These are phyloP conservation scores for Campylomormyrus numenius DNA, from an alignment of 2,113 vertebrate genomes.

Conservation along the genomic window DNA sequence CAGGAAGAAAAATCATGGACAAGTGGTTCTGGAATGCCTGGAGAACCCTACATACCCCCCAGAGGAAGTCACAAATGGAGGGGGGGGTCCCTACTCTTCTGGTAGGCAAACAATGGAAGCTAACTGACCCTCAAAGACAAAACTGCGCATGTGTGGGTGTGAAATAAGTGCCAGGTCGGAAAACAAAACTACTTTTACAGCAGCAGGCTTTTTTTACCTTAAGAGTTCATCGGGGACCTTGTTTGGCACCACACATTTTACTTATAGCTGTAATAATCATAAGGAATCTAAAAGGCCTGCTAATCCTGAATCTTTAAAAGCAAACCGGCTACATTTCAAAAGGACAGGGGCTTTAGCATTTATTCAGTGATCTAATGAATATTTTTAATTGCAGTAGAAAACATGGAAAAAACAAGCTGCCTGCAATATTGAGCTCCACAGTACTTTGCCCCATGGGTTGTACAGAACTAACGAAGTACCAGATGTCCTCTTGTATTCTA, in stretches of 20 bases:
- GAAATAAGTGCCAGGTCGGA: neutral
- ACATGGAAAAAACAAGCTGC: neutral
- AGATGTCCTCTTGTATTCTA: neutral
- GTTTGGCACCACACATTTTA: neutral
- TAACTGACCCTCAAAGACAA: neutral
- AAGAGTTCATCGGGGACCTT: neutral
- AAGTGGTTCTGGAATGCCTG: neutral
- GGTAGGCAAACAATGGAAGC: neutral
- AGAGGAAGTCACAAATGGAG: neutral
- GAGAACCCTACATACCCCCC: neutral
- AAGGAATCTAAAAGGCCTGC: neutral
- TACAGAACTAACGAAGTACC: neutral
- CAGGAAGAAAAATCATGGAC: neutral
- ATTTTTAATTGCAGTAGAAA: neutral
- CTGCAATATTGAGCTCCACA: neutral
- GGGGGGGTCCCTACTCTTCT: neutral
- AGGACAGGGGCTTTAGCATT: neutral
- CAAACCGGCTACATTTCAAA: neutral
- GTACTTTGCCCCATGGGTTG: neutral
- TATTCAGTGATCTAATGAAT: neutral
- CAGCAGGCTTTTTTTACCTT: neutral
- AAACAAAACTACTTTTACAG: neutral
- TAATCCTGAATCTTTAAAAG: neutral
- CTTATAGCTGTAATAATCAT: neutral
- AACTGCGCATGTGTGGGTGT: neutral